phyloP scores from a whole-genome alignment of 2,113 vertebrate species.

The Antechinus stuartii region DNA sequence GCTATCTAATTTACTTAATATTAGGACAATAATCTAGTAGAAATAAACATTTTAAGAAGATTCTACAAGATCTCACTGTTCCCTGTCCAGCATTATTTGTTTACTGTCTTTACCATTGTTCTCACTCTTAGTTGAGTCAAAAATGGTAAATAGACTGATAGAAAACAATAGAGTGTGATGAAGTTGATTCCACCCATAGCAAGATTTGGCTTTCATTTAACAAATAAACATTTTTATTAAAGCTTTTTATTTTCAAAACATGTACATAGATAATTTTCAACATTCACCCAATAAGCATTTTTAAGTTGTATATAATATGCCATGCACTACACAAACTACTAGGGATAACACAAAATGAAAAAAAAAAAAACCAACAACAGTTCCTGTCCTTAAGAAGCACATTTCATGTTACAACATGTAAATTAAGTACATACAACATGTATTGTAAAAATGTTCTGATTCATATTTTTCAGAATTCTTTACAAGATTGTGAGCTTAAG shows the following conservation, averaged over 20 bases:
- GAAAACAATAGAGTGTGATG: not conserved
- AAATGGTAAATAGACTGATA: not conserved
- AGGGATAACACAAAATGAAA: not conserved
- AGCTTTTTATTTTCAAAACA: too few species aligned
- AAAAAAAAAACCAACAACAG: not conserved
- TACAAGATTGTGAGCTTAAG: slow-evolving; percentile 17
- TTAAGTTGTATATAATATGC: not conserved
- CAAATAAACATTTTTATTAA: not conserved
- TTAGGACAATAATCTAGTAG: not conserved
- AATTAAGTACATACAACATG: not conserved
- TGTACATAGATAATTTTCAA: too few species aligned
- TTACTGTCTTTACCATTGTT: not conserved
- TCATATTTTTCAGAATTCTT: not conserved
- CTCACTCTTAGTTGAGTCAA: not conserved
- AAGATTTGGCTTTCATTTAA: not conserved
- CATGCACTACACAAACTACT: not conserved
- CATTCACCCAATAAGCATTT: too few species aligned
- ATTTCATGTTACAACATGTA: not conserved
- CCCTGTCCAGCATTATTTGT: not conserved
- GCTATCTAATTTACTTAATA: slow-evolving; percentile 37
- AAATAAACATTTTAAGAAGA: slow-evolving; percentile 15
- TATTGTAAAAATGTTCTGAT: not conserved
- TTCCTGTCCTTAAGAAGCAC: not conserved
- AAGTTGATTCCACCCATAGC: not conserved
- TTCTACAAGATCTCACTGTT: slow-evolving; percentile 10